Conservation (phyloP, 2,888 invertebrate genomes). For the Dugesia japonica region DNA sequence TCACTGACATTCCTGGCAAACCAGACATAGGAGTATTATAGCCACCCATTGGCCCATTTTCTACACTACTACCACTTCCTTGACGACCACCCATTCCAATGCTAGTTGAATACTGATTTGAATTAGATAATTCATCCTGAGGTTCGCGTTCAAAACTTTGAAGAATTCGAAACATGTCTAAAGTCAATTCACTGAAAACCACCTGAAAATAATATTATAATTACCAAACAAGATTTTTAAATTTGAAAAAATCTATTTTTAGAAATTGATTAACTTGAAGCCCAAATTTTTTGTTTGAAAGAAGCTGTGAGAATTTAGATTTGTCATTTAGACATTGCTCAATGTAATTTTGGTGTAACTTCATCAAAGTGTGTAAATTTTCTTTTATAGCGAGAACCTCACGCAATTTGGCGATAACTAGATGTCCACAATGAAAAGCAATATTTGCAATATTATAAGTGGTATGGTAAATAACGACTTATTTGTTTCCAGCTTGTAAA, state of each 20-base stretch:
- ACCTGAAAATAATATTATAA: constrained; percentile 51
- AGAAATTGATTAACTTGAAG: not conserved
- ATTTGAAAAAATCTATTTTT: not conserved
- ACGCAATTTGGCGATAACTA: too few species aligned
- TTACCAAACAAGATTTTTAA: not conserved
- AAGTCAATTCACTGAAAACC: constrained; percentile 82
- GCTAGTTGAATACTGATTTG: not conserved
- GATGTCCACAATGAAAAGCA: too few species aligned
- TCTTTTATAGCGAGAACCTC: too few species aligned
- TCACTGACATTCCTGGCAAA: constrained; percentile 2
- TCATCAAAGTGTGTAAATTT: too few species aligned
- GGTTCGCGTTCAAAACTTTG: constrained; percentile 83
- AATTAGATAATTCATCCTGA: constrained; percentile 54
- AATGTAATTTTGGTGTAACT: too few species aligned
- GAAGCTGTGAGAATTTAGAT: too few species aligned
- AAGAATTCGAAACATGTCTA: constrained; percentile 92
- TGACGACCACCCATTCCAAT: constrained; percentile 20
- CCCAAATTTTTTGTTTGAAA: too few species aligned
- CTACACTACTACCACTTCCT: not conserved
- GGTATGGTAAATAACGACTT: too few species aligned
- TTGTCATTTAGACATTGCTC: too few species aligned
- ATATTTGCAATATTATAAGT: too few species aligned
- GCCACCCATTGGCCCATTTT: constrained; percentile 24
- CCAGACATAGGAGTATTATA: constrained; percentile 24
- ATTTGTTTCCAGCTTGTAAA: too few species aligned